Evolutionary conservation across 2,797 vertebrate species (phyloP).

Genomic region (Pangasius djambal): DNA sequence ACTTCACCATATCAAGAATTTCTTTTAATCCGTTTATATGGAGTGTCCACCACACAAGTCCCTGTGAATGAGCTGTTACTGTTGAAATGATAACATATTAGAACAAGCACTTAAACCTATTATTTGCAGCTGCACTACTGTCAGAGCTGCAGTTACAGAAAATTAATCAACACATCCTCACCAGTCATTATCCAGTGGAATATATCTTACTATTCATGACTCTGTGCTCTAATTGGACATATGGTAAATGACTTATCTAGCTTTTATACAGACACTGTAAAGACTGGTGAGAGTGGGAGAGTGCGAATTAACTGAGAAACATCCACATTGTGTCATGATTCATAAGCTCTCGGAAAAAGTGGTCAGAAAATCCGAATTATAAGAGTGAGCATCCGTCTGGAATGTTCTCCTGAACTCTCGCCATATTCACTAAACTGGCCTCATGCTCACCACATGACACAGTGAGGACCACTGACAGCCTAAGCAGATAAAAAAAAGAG

Average conservation of each 20-base stretch:
- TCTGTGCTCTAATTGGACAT: not conserved
- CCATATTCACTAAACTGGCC: not conserved
- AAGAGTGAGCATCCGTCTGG: not conserved
- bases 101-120: not conserved
- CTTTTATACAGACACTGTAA: not conserved
- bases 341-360: not conserved
- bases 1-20: not conserved
- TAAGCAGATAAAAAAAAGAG: not conserved
- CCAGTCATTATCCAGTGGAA: not conserved
- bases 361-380: not conserved
- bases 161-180: not conserved
- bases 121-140: not conserved
- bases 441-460: not conserved
- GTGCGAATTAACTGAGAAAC: not conserved
- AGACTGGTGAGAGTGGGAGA: not conserved
- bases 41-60: no score
- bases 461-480: not conserved
- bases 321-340: not conserved
- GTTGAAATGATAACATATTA: not conserved
- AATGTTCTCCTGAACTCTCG: slow-evolving; percentile 11
- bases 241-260: not conserved
- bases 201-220: not conserved
- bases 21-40: not conserved
- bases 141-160: not conserved
- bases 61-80: not conserved